phyloP scores from a whole-genome alignment of 2,888 invertebrate species.

The Hyppa rectilinea region DNA sequence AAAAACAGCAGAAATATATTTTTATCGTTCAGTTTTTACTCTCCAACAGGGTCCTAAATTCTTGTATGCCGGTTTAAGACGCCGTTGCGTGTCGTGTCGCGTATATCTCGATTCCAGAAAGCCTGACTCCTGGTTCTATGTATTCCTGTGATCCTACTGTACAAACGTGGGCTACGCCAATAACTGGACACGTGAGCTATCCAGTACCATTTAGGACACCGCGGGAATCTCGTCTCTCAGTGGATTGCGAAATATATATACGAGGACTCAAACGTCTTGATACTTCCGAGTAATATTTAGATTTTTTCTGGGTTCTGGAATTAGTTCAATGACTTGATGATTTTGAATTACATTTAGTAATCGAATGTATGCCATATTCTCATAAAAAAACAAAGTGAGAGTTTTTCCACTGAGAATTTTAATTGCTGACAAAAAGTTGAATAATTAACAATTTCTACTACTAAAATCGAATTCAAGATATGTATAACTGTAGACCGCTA shows the following conservation, averaged over 20 bases:
- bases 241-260: conserved; percentile 58
- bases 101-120: background rate
- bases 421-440: background rate
- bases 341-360: background rate
- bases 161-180: conserved; percentile 16
- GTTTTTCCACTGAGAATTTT: background rate
- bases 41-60: too few relatives aligned
- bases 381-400: background rate
- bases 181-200: conserved; percentile 58
- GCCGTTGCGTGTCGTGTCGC: background rate
- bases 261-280: conserved; percentile 37
- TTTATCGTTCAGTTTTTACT: too few relatives aligned
- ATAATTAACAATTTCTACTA: background rate
- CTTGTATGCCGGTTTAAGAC: too few relatives aligned
- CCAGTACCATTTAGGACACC: conserved; percentile 55
- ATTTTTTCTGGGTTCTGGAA: too few relatives aligned
- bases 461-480: background rate
- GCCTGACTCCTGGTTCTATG: background rate
- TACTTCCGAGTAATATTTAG: conserved; percentile 29
- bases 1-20: too few relatives aligned
- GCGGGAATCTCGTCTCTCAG: conserved; percentile 51
- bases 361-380: background rate
- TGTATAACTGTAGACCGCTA: too few relatives aligned
- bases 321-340: background rate
- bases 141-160: conserved; percentile 9